Conservation (phyloP, 2,797 vertebrate species). For the Sebastiscus albofasciatus region DNA sequence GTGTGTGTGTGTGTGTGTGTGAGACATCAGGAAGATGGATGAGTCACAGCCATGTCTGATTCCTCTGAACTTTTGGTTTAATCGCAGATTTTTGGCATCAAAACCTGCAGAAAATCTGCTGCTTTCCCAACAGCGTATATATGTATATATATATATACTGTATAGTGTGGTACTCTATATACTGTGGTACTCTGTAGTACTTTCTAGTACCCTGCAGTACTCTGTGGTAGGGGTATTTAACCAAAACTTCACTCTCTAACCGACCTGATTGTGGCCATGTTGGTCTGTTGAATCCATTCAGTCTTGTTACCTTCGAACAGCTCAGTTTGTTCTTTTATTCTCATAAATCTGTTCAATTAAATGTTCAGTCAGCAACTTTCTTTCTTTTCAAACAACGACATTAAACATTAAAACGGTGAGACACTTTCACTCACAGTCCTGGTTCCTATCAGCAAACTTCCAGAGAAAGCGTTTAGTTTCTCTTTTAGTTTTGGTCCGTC, state of each 20-base stretch:
- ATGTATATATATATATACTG: too few species aligned
- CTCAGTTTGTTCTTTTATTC: background rate
- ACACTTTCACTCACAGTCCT: too few species aligned
- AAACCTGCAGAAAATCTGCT: background rate
- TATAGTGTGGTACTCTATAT: background rate
- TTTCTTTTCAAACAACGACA: background rate
- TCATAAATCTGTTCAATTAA: background rate
- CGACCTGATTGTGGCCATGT: background rate
- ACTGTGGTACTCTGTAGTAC: background rate
- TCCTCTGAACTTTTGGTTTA: background rate
- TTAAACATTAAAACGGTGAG: background rate
- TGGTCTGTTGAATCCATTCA: background rate
- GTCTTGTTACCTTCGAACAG: background rate
- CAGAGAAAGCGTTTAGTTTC: too few species aligned
- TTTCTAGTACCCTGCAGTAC: background rate
- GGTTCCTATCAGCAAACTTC: too few species aligned
- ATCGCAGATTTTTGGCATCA: background rate
- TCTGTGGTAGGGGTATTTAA: background rate
- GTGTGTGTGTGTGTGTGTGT: background rate
- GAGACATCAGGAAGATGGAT: constrained; percentile 12
- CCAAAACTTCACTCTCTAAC: background rate
- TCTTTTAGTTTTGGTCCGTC: too few species aligned
- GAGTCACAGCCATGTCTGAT: background rate
- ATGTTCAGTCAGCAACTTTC: background rate
- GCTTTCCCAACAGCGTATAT: background rate